Evolutionary conservation across 37 sponge, comb jelly and placozoan species (phyloP), one percentile per base, ranked within the genome.

Genomic region (Tethya wilhelma): DNA sequence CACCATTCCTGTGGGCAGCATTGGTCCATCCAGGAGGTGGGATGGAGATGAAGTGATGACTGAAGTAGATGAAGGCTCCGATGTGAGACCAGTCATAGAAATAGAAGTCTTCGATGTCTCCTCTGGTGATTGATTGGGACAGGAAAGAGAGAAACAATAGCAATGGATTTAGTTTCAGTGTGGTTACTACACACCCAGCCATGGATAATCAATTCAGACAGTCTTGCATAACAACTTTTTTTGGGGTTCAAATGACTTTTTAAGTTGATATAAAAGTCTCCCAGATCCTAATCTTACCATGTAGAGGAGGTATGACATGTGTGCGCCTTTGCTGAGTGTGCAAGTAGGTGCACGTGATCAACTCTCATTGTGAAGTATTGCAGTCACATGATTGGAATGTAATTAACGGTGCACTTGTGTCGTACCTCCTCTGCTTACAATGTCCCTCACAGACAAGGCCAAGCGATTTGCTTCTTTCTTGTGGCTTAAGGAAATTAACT

Each of bases 81-180:
- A 98, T 89, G 46, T 87, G 74, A 33, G 88, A 86, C 99, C 99
- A 98, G 84, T 98, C 96, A 73, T 95, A 98, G 85, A 95, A 91
- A 62, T 87, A 87, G 74, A 90, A 95, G 80, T 96, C 91, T 3
- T 78, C 64, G 20, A 76, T 11, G 6, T 64, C 69, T 23, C 79
- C 63, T 53, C 36, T 38, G 7, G 86, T 30, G 12, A 30, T 30
- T 37, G 36, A 17, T 28, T 14, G 88, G 31, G 80, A 45, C 20
- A 34, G 62, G 6, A 45, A 55, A 38, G 2, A 12, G 29, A 2
- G n/a, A 3, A 55, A 71, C 66, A 64, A 28, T n/a, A 49, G 9
- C 53, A 9, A 49, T 49, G 14, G 53, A 19, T 49, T 19, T 14
- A 19, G 53, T 19, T 9, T 49, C 53, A 49, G 14, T 9, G 14